Evolutionary conservation across 2,888 invertebrate genomes (phyloP).

Genomic region (Aphidius colemani): DNA sequence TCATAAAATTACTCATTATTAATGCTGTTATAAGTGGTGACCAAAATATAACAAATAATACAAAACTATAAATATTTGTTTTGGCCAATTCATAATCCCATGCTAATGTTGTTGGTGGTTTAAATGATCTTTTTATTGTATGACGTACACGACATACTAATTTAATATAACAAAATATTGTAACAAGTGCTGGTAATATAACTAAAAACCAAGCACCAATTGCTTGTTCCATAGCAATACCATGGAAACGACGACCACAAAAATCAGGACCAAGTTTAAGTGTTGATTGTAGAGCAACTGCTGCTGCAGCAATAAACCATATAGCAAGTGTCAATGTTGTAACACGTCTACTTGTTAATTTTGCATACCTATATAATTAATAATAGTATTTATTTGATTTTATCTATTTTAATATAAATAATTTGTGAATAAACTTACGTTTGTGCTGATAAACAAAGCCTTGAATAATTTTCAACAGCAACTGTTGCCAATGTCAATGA

Average conservation of each 20-base stretch:
- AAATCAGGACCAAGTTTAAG: conserved; percentile 71
- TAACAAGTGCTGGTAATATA: conserved; percentile 65
- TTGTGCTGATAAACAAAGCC: conserved; percentile 65
- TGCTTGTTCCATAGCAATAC: conserved; percentile 65
- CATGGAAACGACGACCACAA: conserved; percentile 65
- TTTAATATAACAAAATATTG: conserved; percentile 64
- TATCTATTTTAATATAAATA: too few relatives aligned
- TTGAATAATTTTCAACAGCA: conserved; percentile 71
- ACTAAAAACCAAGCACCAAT: conserved; percentile 66
- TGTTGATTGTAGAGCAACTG: conserved; percentile 68
- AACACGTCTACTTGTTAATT: conserved; percentile 62
- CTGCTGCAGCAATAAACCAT: conserved; percentile 65
- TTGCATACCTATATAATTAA: conserved; percentile 54
- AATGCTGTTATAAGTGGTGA: conserved; percentile 70
- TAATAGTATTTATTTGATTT: conserved; percentile 3
- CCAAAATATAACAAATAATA: conserved; percentile 71
- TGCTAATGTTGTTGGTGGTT: conserved; percentile 67
- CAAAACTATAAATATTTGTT: conserved; percentile 70
- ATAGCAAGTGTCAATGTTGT: conserved; percentile 64
- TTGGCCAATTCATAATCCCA: conserved; percentile 69
- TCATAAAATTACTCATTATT: conserved; percentile 63
- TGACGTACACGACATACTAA: conserved; percentile 63
- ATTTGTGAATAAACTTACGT: conserved; percentile 49
- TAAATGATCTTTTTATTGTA: conserved; percentile 66
- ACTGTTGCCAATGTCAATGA: conserved; percentile 68